These are phyloP conservation scores for Spodoptera littoralis DNA, from an alignment of 2,888 invertebrate genomes.

Conservation along the genomic window DNA sequence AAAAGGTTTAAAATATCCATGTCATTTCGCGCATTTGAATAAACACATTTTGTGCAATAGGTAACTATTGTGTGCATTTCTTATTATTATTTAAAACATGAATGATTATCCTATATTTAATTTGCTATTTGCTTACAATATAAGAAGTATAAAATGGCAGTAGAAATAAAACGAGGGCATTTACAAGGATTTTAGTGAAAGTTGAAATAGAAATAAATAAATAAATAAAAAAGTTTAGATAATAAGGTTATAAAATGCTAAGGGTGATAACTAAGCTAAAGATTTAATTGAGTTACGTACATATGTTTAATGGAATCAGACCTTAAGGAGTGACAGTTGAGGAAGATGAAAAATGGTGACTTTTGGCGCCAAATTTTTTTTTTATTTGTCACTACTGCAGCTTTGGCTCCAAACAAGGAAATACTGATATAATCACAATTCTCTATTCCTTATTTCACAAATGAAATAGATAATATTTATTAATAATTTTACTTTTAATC, in stretches of 20 bases:
- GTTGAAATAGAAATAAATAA: slow-evolving; percentile 20
- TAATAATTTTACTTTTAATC: too few species aligned
- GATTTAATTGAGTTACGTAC: slow-evolving; percentile 1
- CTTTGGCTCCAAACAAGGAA: too few species aligned
- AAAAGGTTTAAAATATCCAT: slow-evolving; percentile 21
- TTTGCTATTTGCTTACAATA: slow-evolving; percentile 48
- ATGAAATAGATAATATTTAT: too few species aligned
- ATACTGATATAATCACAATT: too few species aligned
- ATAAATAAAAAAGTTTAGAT: slow-evolving; percentile 7
- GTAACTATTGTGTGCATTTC: slow-evolving; percentile 53
- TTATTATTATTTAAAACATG: slow-evolving; percentile 53
- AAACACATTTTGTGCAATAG: slow-evolving; percentile 45
- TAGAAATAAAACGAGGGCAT: slow-evolving; percentile 59
- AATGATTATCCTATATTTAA: slow-evolving; percentile 54
- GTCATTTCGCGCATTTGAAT: slow-evolving; percentile 21
- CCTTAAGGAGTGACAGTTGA: slow-evolving; percentile 16
- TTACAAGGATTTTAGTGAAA: slow-evolving; percentile 53
- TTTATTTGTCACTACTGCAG: background rate
- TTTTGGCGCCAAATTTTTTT: slow-evolving; percentile 17
- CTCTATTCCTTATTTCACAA: too few species aligned
- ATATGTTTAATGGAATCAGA: slow-evolving; percentile 15
- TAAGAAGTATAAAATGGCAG: slow-evolving; percentile 64
- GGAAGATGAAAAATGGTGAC: slow-evolving; percentile 5
- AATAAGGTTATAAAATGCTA: slow-evolving; percentile 33
- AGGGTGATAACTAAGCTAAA: slow-evolving; percentile 28